Percentiles rank a stretch among this genome's conserved stretches.
phyloP scores from a whole-genome alignment of 2,888 invertebrate genomes.

The Gandaritis pyraliata region DNA sequence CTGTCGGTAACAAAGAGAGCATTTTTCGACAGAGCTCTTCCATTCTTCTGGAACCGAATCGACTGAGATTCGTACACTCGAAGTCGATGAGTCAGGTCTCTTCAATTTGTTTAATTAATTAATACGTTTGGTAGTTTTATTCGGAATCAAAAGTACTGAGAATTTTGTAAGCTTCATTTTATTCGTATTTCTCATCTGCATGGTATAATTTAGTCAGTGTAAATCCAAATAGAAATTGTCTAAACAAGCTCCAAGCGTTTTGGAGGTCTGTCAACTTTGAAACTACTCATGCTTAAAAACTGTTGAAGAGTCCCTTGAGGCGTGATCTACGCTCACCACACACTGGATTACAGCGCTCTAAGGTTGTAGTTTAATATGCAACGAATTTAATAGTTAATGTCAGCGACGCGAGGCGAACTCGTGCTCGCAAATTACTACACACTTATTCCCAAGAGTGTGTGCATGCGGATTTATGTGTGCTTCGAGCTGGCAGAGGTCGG shows the following conservation, averaged over 20 bases:
- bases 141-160: slow-evolving; percentile 1
- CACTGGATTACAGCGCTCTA: slow-evolving; percentile 69
- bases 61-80: slow-evolving; percentile 67
- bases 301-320: slow-evolving; percentile 57
- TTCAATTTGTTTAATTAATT: slow-evolving; percentile 46
- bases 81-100: slow-evolving; percentile 54
- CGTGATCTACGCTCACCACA: slow-evolving; percentile 57
- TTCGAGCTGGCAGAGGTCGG: slow-evolving; percentile 68
- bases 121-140: slow-evolving; percentile 31
- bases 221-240: neutral
- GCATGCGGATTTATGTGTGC: slow-evolving; percentile 72
- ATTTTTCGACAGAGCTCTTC: slow-evolving; percentile 63
- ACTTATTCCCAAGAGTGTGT: slow-evolving; percentile 70
- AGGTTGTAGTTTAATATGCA: slow-evolving; percentile 81
- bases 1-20: slow-evolving; percentile 76
- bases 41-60: slow-evolving; percentile 64
- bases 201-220: too few species aligned
- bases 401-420: slow-evolving; percentile 71
- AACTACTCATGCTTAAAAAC: slow-evolving; percentile 49
- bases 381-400: slow-evolving; percentile 84
- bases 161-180: too few species aligned
- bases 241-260: slow-evolving; percentile 11
- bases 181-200: too few species aligned
- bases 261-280: slow-evolving; percentile 28
- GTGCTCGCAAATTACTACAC: slow-evolving; percentile 79